Percentiles rank a stretch among this genome's conserved stretches.
phyloP scores from a whole-genome alignment of 2,888 invertebrate genomes.

The Steromphala cineraria region DNA sequence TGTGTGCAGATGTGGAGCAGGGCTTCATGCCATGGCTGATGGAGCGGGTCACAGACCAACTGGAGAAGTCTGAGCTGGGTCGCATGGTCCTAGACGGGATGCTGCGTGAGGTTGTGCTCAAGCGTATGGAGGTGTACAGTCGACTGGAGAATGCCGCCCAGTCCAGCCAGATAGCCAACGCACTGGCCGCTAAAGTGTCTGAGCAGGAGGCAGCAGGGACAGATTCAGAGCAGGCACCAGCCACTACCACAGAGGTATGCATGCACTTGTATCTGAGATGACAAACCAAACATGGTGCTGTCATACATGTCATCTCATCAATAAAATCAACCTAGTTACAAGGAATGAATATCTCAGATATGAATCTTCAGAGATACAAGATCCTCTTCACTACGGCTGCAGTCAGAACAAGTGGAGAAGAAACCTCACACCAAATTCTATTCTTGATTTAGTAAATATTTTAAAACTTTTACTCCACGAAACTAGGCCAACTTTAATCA shows the following conservation, averaged over 20 bases:
- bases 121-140: constrained; percentile 61
- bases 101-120: constrained; percentile 69
- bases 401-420: no score
- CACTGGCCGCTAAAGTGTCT: not conserved
- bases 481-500: no score
- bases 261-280: not conserved
- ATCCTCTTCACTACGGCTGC: no score
- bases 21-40: constrained; percentile 92
- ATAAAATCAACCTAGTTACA: no score
- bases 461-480: no score
- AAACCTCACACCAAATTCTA: no score
- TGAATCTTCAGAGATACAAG: no score
- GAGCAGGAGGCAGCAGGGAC: constrained; percentile 34
- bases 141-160: constrained; percentile 49
- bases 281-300: no score
- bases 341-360: no score
- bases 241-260: constrained; percentile 50
- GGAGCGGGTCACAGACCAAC: constrained; percentile 86
- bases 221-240: constrained; percentile 43
- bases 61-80: constrained; percentile 87
- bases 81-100: constrained; percentile 87
- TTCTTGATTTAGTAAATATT: no score
- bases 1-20: constrained; percentile 77
- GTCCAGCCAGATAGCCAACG: not conserved
- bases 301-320: no score